Evolutionary conservation across 2,797 vertebrate species (phyloP), one percentile per base, ranked within the genome.

Genomic region (Gouania willdenowi): DNA sequence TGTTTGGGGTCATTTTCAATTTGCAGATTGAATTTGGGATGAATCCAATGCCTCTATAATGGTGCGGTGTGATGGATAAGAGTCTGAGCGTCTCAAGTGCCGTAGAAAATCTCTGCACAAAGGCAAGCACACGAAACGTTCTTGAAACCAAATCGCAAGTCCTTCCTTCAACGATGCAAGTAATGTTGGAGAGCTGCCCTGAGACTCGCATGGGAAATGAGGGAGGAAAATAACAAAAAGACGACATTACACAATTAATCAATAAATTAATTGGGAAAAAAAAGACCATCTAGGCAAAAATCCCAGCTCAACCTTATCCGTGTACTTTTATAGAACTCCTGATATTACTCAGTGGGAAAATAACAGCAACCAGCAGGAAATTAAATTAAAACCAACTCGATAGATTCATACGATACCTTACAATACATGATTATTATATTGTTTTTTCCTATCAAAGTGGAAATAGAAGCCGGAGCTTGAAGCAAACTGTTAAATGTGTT

Each of bases 241-340:
- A 80, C 73, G 75, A 64, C 81, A 79, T 84, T 86, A 82, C 72
- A 75, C 87, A 81, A 87, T 87, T 86, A 84, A 90, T 90, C 86
- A 87, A 89, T 88, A 87, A 79, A 71, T 85, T 87, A 87, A 89
- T 88, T n/a, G 83, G 88, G 85, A 86, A 85, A 29, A 70, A 81
- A 87, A 87, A 84, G 65, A 83, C 74, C 81, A 81, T 75, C 72
- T 75, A 66, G 65, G 57, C 52, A 69, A 75, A 82, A 83, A 75
- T 75, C 73, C 55, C 62, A 68, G 79, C 66, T 68, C 65, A 81
- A 77, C 54, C 49, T 47, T 48, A 45, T 51, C 53, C 56, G 40
- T 31, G 51, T 26, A 16, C 57, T 71, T 51, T 37, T 38, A 25
- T 46, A 71, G 54, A 68, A 65, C 62, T 74, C 74, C 51, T 63